Evolutionary conservation across 2,113 vertebrate species (phyloP).

Genomic region (Dipodomys spectabilis): DNA sequence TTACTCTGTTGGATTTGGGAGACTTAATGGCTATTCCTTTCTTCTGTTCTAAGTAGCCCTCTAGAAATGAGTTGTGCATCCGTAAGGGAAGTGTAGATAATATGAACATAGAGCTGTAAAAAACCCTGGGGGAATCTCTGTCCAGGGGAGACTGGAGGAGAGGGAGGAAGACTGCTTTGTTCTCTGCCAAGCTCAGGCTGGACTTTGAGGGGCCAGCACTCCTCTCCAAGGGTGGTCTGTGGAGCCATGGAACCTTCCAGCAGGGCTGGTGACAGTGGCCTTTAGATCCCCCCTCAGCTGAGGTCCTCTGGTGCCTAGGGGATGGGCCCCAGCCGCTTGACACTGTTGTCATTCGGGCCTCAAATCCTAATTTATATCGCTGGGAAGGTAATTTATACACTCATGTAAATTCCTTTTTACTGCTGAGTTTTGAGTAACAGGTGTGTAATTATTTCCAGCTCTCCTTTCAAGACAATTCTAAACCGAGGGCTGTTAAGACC

Average conservation of each 20-base stretch:
- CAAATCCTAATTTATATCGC: slow-evolving; percentile 81
- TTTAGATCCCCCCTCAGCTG: not conserved
- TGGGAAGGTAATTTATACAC: slow-evolving; percentile 78
- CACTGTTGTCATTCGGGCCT: slow-evolving; percentile 76
- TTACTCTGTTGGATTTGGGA: too few species aligned
- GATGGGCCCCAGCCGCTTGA: not conserved
- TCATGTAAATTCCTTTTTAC: slow-evolving; percentile 77
- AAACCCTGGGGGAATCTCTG: too few species aligned
- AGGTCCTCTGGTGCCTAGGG: slow-evolving; percentile 63
- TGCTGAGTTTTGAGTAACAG: slow-evolving; percentile 71
- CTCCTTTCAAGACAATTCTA: slow-evolving; percentile 57
- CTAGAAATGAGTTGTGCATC: too few species aligned
- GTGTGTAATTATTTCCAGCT: slow-evolving; percentile 79
- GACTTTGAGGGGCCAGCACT: not conserved
- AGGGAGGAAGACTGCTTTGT: too few species aligned
- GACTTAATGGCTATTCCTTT: too few species aligned
- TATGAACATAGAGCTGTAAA: too few species aligned
- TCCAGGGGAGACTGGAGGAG: too few species aligned
- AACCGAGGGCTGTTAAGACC: slow-evolving; percentile 67
- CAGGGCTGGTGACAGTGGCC: not conserved
- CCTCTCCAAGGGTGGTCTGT: not conserved
- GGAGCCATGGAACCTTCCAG: slow-evolving; percentile 47
- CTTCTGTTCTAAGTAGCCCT: too few species aligned
- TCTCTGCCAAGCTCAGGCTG: not conserved
- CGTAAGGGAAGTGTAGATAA: too few species aligned